phyloP scores from a whole-genome alignment of 2,113 vertebrate genomes.

The Clarias gariepinus region DNA sequence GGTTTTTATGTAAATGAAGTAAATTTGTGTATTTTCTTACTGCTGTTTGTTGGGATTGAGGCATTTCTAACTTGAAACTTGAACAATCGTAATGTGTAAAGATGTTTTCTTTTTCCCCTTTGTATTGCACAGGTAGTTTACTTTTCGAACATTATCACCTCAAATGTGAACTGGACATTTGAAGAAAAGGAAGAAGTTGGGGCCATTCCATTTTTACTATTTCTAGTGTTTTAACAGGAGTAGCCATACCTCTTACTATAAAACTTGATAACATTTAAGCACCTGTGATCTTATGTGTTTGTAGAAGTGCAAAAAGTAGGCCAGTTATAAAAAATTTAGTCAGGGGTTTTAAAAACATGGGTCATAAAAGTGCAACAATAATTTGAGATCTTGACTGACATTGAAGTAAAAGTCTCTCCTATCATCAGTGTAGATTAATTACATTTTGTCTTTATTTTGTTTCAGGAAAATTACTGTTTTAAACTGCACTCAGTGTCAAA shows the following conservation, averaged over 20 bases:
- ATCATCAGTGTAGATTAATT: not conserved
- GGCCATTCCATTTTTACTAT: not conserved
- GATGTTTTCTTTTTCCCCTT: not conserved
- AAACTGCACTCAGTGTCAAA: not conserved
- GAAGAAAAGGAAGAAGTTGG: not conserved
- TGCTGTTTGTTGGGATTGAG: slow-evolving; percentile 19
- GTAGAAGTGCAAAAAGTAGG: slow-evolving; percentile 23
- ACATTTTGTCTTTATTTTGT: not conserved
- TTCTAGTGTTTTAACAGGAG: slow-evolving; percentile 26
- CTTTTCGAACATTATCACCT: slow-evolving; percentile 16
- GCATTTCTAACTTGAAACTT: slow-evolving; percentile 46
- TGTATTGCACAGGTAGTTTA: slow-evolving; percentile 18
- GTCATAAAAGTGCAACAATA: not conserved
- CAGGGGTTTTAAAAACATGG: not conserved
- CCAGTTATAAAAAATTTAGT: slow-evolving; percentile 1
- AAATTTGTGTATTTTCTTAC: slow-evolving; percentile 34
- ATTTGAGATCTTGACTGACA: not conserved
- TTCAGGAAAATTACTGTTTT: not conserved
- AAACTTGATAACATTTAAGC: not conserved
- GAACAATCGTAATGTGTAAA: slow-evolving; percentile 27
- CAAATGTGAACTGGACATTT: slow-evolving; percentile 44
- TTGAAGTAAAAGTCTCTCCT: not conserved
- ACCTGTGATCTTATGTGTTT: slow-evolving; percentile 14
- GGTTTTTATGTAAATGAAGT: slow-evolving; percentile 19
- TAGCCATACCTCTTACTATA: slow-evolving; percentile 12